Base-by-base conservation (phyloP, 2,797 vertebrate species). In the Bufotes viridis region DNA sequence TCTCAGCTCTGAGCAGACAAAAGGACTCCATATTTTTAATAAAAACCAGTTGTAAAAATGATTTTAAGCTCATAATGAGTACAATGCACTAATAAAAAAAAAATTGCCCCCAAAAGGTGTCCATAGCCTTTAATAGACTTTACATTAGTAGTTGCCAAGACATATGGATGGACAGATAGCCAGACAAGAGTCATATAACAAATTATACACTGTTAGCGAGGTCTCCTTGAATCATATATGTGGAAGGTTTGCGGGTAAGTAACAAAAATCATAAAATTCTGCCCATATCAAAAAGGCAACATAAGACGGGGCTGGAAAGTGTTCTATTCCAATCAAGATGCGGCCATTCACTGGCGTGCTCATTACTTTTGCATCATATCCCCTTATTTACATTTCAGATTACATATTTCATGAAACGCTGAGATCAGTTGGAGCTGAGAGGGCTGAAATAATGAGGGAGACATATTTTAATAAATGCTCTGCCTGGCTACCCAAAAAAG, bases 311-410 rank as follows among this genome's bases (percentile, higher is more conserved):
- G n/a, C 89, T 89, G 17, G 61, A 49, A 34, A 91, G 95, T 96
- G 95, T 93, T 96, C 97, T 96, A 97, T 97, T 97, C 96, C 92
- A 94, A 93, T 95, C 91, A 94, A 91, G 94, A 95, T 95, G 94
- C 94, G 93, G 93, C 95, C 93, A 94, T 93, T 93, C 91, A 94
- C 93, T 93, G 92, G 94, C 93, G 93, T 93, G 94, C 96, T 97
- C 96, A 96, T 98, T 97, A 91, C 95, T 95, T 80, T 95, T 96
- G 94, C 95, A 97, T 96, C 95, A 96, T 96, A 95, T 75, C 93
- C 92, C 93, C 94, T 76, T 96, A 98, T 98, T 98, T 98, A 97
- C 97, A 97, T 98, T 97, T 96, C 96, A 96, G 96, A 98, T 98
- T 97, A 96, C 95, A 96, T 95, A 95, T 94, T 95, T 96, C 94